Evolutionary conservation across 2,797 vertebrate species (phyloP), one percentile per base, ranked within the genome.

Genomic region (Sebastes itinus): DNA sequence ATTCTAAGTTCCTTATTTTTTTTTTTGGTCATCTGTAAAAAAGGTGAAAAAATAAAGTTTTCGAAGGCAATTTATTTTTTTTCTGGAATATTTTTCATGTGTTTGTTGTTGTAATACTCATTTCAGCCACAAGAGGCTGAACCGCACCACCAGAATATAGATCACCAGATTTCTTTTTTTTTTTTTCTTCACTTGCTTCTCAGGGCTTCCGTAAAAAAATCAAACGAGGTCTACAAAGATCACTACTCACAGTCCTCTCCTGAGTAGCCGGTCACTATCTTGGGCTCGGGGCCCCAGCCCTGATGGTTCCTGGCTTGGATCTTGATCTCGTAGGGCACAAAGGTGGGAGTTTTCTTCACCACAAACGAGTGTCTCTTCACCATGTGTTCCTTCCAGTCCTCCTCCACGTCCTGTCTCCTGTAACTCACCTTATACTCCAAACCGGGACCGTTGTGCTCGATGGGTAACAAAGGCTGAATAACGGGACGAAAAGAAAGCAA

Each of bases 341-440:
- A 99, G 9, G 97, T 97, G 13, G 97, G 96, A 0, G 97, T 97
- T 12, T 98, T 96, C 88, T 85, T 93, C 80, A 99, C 95, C n/a
- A 96, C 89, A 73, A 97, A 95, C 0, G 96, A 97, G 85, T 99
- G 97, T 12, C 97, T 97, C 87, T 95, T 97, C 80, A 98, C 97
- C 2, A 64, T 92, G 81, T 98, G 95, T 7, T 98, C 97, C 0
- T 92, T 94, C 98, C 99, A 99, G 64, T 97, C 96, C 0, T 81
- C 91, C 1, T 95, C 95, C 2, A 92, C 71, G 0, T 96, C 97
- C 86, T 93, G 96, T 9, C 94, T 96, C 81, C 95, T 94, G 96
- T 97, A 99, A 74, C 96, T 97, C 71, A 99, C 97, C 86, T 94
- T 97, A 84, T 99, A 99, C 92, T 98, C 97, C 91, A 99, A 92